Conservation (phyloP, 2,113 vertebrate species). For the Perca fluviatilis region DNA sequence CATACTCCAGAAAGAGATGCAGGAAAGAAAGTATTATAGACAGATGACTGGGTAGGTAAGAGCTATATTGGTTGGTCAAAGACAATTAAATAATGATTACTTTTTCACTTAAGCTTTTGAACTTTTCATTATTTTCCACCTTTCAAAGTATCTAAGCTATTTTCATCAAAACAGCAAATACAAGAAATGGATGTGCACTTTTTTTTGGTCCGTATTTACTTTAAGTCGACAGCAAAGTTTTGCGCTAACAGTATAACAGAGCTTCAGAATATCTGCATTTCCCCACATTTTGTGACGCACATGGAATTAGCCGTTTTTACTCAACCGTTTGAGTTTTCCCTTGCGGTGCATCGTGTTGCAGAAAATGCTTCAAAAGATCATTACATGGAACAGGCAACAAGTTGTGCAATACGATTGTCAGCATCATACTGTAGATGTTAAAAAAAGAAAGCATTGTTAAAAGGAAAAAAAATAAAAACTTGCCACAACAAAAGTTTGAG, state of each 20-base stretch:
- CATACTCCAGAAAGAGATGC: slow-evolving; percentile 11
- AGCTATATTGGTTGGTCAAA: not conserved
- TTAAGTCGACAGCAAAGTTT: not conserved
- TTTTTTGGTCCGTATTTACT: not conserved
- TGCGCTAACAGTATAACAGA: not conserved
- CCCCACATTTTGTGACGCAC: slow-evolving; percentile 11
- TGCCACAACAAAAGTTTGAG: slow-evolving; percentile 11
- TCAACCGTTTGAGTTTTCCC: slow-evolving; percentile 14
- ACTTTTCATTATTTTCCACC: not conserved
- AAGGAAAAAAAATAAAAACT: not conserved
- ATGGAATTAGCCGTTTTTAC: slow-evolving; percentile 3
- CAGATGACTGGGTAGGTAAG: not conserved
- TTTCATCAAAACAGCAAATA: not conserved
- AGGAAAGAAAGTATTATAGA: slow-evolving; percentile 1
- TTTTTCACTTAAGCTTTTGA: not conserved
- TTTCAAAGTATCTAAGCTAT: not conserved
- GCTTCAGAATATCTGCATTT: slow-evolving; percentile 6
- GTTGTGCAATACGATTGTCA: not conserved
- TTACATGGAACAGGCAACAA: not conserved
- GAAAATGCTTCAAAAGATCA: slow-evolving; percentile 19
- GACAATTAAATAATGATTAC: not conserved
- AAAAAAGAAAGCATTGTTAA: slow-evolving; percentile 20
- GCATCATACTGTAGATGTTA: not conserved
- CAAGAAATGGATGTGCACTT: not conserved
- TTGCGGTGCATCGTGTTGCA: not conserved